Base-by-base conservation (phyloP, 2,888 invertebrate species). In the Neria commutata region DNA sequence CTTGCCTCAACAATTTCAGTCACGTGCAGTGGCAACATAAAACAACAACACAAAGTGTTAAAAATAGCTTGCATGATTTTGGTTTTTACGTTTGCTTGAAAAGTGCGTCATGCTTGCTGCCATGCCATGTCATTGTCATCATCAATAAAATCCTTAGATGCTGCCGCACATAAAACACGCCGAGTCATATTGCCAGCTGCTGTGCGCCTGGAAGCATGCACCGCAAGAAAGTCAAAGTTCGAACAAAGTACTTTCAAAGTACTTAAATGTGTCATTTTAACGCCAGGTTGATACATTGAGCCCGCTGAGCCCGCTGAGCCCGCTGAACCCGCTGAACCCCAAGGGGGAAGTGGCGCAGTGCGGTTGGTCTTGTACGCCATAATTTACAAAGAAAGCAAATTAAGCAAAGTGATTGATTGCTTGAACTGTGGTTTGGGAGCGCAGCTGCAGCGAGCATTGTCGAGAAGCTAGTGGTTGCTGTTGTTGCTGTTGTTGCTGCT, bases 91-190 rank as follows among this genome's bases (percentile, higher is more conserved):
- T 19, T 10, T 21, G 16, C 23, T 37, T 4, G 42, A 19, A 25
- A 42, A 45, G 14, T 3, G 45, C 45, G 26, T 19, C 49, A 16
- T 2, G 37, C 42, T 8, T 19, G n/a, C 42, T 3, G 17, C 42
- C 14, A 5, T 61, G 64, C 62, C 64, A 64, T 74, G 69, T 76
- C 77, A 76, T 75, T 74, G 71, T 72, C 70, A 70, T 67, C 73
- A 70, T 76, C 74, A 75, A 74, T 76, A 74, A 76, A 72, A 69
- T n/a, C n/a, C n/a, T n/a, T n/a, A n/a, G n/a, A n/a, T n/a, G n/a
- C 51, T 71, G 73, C 71, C 66, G 66, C 67, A 75, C 73, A 72
- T 72, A 68, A 25, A 23, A 16, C 16, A 17, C 40, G n/a, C n/a
- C n/a, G n/a, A n/a, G n/a, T n/a, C n/a, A n/a, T n/a, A n/a, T n/a